Evolutionary conservation across 1,140 invertebrate genomes (phyloP), one percentile per base, ranked within the genome.

Genomic region (Charaxes varanes): DNA sequence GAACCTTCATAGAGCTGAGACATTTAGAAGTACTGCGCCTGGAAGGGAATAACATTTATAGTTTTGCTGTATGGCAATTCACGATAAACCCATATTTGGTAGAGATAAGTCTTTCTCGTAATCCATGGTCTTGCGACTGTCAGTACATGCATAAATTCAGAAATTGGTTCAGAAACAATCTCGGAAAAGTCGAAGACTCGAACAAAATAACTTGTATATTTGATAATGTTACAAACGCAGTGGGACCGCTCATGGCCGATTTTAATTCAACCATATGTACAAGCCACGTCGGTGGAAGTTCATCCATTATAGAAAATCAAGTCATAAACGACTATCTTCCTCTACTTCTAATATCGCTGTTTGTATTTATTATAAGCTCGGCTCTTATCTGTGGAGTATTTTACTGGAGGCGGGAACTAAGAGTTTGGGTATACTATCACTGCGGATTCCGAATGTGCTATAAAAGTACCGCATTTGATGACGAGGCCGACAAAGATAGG

Each of bases 121-220:
- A 97, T 77, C 90, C 92, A 8, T 97, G 94, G 94, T 93, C 90
- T 34, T 97, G 96, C 73, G 93, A 96, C 54, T 97, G 95, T 85
- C 85, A 89, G 24, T 96, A 94, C 67, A 63, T 96, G 48, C 88
- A 90, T 10, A 88, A 91, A 48, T 91, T 93, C 45, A 88, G 92
- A 53, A 87, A 88, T 42, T 97, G 94, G 90, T 87, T 95, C 61
- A 86, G 87, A 43, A 87, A 84, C 23, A 92, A 92, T 72, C 85
- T 87, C 12, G 90, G 88, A 47, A 94, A 91, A 85, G 90, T 95
- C 32, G 85, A 89, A 48, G 91, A 93, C 61, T 88, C 88, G 33
- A 81, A 86, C 23, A 88, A 88, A 38, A 88, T 93, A 17, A 88
- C 86, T 18, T 93, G 91, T 67, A 85, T 89, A 45, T 89, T 88